Conservation (phyloP, 1,140 invertebrate genomes). For the Zaprionus inermis region DNA sequence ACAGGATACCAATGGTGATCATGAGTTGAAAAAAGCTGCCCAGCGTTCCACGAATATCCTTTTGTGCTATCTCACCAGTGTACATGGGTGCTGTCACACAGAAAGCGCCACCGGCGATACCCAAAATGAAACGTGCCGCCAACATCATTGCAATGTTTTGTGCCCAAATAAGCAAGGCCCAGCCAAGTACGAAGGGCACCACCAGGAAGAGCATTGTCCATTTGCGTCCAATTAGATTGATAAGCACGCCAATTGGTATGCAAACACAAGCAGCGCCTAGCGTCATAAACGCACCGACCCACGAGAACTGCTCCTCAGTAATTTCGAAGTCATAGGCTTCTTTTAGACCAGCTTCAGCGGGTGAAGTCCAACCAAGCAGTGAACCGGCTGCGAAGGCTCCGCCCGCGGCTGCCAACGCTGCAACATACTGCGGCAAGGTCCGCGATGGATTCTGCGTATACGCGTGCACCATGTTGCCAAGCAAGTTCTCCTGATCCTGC, state of each 20-base stretch:
- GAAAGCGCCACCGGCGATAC: slow-evolving; percentile 90
- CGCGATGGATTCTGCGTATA: slow-evolving; percentile 71
- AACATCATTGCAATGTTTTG: slow-evolving; percentile 88
- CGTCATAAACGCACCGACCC: slow-evolving; percentile 89
- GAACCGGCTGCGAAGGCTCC: slow-evolving; percentile 86
- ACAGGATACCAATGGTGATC: slow-evolving; percentile 90
- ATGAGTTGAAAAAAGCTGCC: slow-evolving; percentile 92
- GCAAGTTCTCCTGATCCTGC: slow-evolving; percentile 81
- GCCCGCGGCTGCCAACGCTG: slow-evolving; percentile 87
- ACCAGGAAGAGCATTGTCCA: slow-evolving; percentile 89
- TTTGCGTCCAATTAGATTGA: slow-evolving; percentile 91
- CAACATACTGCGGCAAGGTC: slow-evolving; percentile 88
- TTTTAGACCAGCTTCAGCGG: slow-evolving; percentile 85
- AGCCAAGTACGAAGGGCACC: slow-evolving; percentile 90
- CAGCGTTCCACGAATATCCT: slow-evolving; percentile 90
- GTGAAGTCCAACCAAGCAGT: slow-evolving; percentile 91
- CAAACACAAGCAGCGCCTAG: slow-evolving; percentile 90
- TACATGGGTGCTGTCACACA: slow-evolving; percentile 92
- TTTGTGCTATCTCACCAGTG: slow-evolving; percentile 92
- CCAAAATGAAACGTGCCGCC: slow-evolving; percentile 90
- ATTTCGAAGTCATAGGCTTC: slow-evolving; percentile 86
- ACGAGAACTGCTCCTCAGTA: slow-evolving; percentile 86
- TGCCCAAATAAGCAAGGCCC: slow-evolving; percentile 90
- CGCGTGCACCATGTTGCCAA: slow-evolving; percentile 77
- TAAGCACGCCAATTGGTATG: slow-evolving; percentile 89